Base-by-base conservation (phyloP, 2,113 vertebrate genomes). In the Choloepus hoffmanni region DNA sequence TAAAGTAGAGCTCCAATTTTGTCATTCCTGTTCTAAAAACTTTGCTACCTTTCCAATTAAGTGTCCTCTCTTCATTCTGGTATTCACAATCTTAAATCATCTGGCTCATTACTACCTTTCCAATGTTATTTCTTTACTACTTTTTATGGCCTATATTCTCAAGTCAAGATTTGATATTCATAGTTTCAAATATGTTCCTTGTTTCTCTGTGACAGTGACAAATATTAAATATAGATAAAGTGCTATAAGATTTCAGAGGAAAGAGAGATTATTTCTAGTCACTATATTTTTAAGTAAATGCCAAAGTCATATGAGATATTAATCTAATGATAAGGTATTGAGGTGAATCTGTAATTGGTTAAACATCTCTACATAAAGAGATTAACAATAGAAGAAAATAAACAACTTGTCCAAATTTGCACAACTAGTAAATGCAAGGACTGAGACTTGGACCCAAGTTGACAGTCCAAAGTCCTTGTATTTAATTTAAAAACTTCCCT, bases 51-150 rank as follows among this genome's bases (percentile, higher is more conserved):
- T 87, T 83, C 26, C 28, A 60, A 33, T 19, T 91, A 89, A 63
- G 11, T 86, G 5, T 55, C 7, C 1, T 26, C 15, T 58, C 15
- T 92, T 85, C 5, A 23, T 30, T 13, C 7, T 89, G 84, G 5
- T 63, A 23, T 70, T 93, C n/a, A 74, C 48, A 15, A 14, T 2
- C 33, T 85, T 93, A 67, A 48, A 45, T 63, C 43, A 74, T 93
- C 30, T 33, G 1, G 9, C 16, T 36, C 24, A 14, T 55, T 58
- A 7, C 28, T 9, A 23, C 8, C 10, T 86, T 95, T 78, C 24
- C 48, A 90, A 2, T 60, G 15, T 87, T 84, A 90, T 8, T 94
- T 60, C 24, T 94, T 96, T 68, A 68, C 12, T 95, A 65, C 24
- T 53, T 84, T 78, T 74, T 79, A 70, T 90, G 65, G n/a, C 55